These are phyloP conservation scores for Rotaria magnacalcarata DNA, from an alignment of 2,888 invertebrate genomes.

Conservation along the genomic window DNA sequence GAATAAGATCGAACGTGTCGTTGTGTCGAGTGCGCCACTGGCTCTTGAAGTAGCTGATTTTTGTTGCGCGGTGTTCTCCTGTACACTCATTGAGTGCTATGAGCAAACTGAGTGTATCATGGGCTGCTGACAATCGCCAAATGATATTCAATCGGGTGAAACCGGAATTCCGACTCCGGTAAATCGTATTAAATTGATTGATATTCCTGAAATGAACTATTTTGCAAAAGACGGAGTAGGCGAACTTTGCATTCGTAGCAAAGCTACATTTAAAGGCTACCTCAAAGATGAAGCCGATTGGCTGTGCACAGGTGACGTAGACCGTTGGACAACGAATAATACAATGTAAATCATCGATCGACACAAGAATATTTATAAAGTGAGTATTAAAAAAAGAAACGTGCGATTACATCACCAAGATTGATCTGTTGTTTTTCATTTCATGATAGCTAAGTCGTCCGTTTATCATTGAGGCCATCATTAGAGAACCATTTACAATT, in stretches of 20 bases:
- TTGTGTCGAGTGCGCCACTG: conserved; percentile 89
- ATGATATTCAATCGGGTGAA: conserved; percentile 63
- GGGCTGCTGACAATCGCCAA: neutral
- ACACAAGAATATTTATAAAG: conserved; percentile 45
- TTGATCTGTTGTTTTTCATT: neutral
- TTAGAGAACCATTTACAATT: conserved; percentile 36
- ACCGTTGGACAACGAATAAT: conserved; percentile 11
- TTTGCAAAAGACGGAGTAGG: conserved; percentile 50
- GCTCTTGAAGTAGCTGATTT: conserved; percentile 72
- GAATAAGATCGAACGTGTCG: conserved; percentile 79
- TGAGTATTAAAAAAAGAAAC: neutral
- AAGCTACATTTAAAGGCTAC: conserved; percentile 87
- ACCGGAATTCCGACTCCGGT: conserved; percentile 94
- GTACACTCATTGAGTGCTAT: conserved; percentile 57
- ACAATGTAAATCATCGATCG: conserved; percentile 44
- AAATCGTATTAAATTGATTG: conserved; percentile 85
- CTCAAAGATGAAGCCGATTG: conserved; percentile 72
- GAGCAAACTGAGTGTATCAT: conserved; percentile 60
- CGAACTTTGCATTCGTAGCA: conserved; percentile 81
- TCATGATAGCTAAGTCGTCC: conserved; percentile 33
- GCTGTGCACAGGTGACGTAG: conserved; percentile 46
- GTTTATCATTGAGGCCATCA: conserved; percentile 41
- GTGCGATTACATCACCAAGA: neutral
- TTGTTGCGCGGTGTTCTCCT: conserved; percentile 55
- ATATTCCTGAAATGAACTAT: conserved; percentile 91